Percentiles rank a stretch among this genome's conserved stretches.
phyloP scores from a whole-genome alignment of 2,888 invertebrate species.

The Mechanitis mazaeus region DNA sequence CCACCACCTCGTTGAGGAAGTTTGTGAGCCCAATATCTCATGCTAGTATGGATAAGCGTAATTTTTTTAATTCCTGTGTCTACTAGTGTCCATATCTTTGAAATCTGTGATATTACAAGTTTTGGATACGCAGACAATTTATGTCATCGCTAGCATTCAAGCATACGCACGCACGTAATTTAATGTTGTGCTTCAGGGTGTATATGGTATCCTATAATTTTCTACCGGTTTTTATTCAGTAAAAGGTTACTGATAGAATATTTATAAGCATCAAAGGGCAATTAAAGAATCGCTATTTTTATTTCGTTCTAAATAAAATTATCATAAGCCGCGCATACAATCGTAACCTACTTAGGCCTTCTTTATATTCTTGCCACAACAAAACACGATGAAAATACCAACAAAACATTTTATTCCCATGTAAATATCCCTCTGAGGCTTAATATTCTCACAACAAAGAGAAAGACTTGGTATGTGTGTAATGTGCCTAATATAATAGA shows the following conservation, averaged over 20 bases:
- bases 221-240: too few relatives aligned
- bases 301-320: conserved; percentile 17
- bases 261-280: background rate
- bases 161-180: too few relatives aligned
- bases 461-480: conserved; percentile 51
- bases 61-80: too few relatives aligned
- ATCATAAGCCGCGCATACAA: conserved; percentile 14
- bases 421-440: conserved; percentile 56
- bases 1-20: too few relatives aligned
- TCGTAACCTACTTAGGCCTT: conserved; percentile 21
- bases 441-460: conserved; percentile 63
- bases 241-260: background rate
- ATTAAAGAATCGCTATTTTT: conserved; percentile 12
- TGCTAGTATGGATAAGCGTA: too few relatives aligned
- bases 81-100: too few relatives aligned
- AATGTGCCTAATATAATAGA: conserved; percentile 37
- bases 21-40: too few relatives aligned
- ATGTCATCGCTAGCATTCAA: too few relatives aligned
- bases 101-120: too few relatives aligned
- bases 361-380: conserved; percentile 33
- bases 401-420: conserved; percentile 56
- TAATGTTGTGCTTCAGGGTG: too few relatives aligned
- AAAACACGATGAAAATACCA: conserved; percentile 42
- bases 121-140: too few relatives aligned
- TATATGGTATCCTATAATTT: too few relatives aligned